Base-by-base conservation (phyloP, 2,888 invertebrate species). In the Pyrrhia umbra region DNA sequence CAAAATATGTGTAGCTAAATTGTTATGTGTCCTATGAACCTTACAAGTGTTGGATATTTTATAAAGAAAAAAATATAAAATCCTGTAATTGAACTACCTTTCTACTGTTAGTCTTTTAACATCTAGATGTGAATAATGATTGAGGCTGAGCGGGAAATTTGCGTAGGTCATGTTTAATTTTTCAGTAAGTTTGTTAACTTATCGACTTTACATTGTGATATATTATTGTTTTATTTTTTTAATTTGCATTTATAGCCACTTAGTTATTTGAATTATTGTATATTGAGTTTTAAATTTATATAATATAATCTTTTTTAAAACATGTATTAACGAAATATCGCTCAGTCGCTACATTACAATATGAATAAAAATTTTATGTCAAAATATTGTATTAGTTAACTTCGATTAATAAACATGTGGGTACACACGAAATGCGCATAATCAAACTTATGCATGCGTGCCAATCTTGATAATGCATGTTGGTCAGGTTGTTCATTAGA, bases 241-340 rank as follows among this genome's bases (percentile, higher is more conserved):
- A 68, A 61, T 79, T 79, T 77, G 79, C 71, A 79, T 79, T 79
- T 79, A 80, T 80, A 75, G 46, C 39, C 49, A 63, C 75, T 77
- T 77, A 68, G 50, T 63, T 61, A 56, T 80, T 77, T 77, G 77
- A 64, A 80, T 68, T 68, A 68, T 71, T 68, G 71, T 77, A 55
- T 77, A 77, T 77, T 72, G 66, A 80, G 62, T 77, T 73, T 75
- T 72, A 80, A 80, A 80, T 77, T 78, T 65, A 39, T 78, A 72
- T 75, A 30, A 49, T 58, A 74, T 50, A 70, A 68, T 51, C 45
- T 77, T 74, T 77, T 76, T 65, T 58, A 47, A 68, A 68, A 73
- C 65, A 58, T 75, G 47, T 73, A 65, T 64, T 27, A 68, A 54
- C 54, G 20, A 55, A 63, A 61, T 56, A 47, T 59, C 60, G 69